These are phyloP conservation scores for Lutjanus erythropterus DNA, from an alignment of 2,113 vertebrate species.

Conservation along the genomic window DNA sequence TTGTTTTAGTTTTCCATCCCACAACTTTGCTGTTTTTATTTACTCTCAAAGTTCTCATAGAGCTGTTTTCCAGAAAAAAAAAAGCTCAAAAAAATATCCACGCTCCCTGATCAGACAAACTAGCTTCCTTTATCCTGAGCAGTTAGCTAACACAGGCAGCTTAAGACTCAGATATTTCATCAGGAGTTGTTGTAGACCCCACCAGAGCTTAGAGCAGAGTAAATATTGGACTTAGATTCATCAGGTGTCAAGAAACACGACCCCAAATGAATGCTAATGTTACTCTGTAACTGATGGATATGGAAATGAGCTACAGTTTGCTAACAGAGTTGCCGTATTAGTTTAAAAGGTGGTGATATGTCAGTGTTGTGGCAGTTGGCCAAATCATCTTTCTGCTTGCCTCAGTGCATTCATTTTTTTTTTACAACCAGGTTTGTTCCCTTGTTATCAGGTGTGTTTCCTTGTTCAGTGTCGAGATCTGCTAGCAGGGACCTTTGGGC, in stretches of 20 bases:
- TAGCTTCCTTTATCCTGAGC: not conserved
- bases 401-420: not conserved
- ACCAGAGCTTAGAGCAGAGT: not conserved
- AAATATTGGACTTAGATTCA: not conserved
- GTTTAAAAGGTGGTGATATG: not conserved
- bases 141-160: not conserved
- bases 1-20: not conserved
- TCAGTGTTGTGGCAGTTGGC: not conserved
- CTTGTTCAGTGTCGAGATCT: not conserved
- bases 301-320: not conserved
- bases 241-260: not conserved
- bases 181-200: not conserved
- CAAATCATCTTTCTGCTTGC: not conserved
- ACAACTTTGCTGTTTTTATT: not conserved
- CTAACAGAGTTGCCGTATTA: too few relatives aligned
- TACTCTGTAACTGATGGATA: not conserved
- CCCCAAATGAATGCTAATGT: not conserved
- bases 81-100: not conserved
- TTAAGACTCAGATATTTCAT: not conserved
- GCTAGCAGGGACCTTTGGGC: not conserved
- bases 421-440: not conserved
- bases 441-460: not conserved
- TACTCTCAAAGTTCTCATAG: too few relatives aligned
- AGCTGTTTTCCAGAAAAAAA: not conserved
- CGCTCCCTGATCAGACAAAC: not conserved